Evolutionary conservation across 2,113 vertebrate genomes (phyloP).

Genomic region (Oostethus manadensis): DNA sequence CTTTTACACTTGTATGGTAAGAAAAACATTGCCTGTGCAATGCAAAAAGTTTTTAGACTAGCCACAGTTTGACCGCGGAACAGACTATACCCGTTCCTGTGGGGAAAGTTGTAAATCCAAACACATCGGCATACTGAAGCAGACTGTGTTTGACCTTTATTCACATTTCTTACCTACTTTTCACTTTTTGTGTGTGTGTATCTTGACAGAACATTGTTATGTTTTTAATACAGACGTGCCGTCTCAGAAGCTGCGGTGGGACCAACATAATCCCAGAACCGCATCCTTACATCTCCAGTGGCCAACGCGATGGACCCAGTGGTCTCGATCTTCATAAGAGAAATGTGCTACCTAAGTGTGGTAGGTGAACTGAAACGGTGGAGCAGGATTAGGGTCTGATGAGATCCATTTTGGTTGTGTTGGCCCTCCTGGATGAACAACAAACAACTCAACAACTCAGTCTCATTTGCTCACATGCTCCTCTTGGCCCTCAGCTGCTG

Average conservation of each 20-base stretch:
- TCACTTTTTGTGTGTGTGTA: no score
- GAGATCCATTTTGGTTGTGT: conserved; percentile 10
- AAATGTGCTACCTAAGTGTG: conserved; percentile 76
- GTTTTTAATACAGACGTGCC: conserved; percentile 63
- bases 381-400: conserved; percentile 28
- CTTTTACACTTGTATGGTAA: no score
- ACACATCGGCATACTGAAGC: no score
- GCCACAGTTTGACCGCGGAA: no score
- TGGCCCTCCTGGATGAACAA: background rate
- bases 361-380: conserved; percentile 48
- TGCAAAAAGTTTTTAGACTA: no score
- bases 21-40: no score
- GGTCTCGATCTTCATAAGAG: conserved; percentile 76
- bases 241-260: conserved; percentile 74
- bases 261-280: conserved; percentile 78
- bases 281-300: conserved; percentile 72
- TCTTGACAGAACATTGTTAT: background rate
- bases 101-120: no score
- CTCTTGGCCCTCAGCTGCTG: background rate
- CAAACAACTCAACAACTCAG: background rate
- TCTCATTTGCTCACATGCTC: background rate
- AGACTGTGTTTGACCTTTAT: no score
- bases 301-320: conserved; percentile 77
- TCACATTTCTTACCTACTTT: no score
- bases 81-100: no score